These are phyloP conservation scores for Azorinus chamasolen DNA, from an alignment of 2,888 invertebrate species.

Conservation along the genomic window DNA sequence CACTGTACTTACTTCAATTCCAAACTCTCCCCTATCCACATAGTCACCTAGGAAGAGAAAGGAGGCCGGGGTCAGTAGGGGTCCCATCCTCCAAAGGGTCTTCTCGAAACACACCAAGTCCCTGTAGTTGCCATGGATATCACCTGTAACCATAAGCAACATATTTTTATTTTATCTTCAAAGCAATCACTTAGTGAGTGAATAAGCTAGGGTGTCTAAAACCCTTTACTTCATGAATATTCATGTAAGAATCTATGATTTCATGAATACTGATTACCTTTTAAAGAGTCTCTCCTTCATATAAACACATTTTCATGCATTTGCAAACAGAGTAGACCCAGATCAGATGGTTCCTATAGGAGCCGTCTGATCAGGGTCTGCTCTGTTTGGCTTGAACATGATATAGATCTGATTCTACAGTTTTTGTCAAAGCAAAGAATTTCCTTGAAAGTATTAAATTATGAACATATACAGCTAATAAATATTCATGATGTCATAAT, in stretches of 20 bases:
- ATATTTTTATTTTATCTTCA: not conserved
- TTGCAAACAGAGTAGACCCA: not conserved
- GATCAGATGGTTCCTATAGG: too few relatives aligned
- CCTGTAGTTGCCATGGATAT: conserved; percentile 91
- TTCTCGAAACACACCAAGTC: conserved; percentile 91
- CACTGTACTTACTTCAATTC: conserved; percentile 89
- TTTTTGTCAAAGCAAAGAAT: too few relatives aligned
- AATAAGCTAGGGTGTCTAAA: not conserved
- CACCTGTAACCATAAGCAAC: conserved; percentile 89
- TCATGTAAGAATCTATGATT: too few relatives aligned
- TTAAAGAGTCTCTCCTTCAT: too few relatives aligned
- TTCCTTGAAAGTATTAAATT: too few relatives aligned
- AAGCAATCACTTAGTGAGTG: not conserved
- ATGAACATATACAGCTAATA: too few relatives aligned
- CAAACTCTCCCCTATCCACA: conserved; percentile 91
- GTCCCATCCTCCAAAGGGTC: conserved; percentile 91
- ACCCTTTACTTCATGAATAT: too few relatives aligned
- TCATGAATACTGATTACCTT: too few relatives aligned
- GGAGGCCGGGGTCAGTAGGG: conserved; percentile 89
- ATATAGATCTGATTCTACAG: too few relatives aligned
- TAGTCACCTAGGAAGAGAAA: conserved; percentile 92
- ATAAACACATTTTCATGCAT: conserved; percentile 1
- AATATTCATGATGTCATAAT: too few relatives aligned
- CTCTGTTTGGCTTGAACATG: too few relatives aligned
- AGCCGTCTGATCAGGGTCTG: too few relatives aligned